Conservation (phyloP, 2,797 vertebrate genomes). For the Chloroceryle inda region DNA sequence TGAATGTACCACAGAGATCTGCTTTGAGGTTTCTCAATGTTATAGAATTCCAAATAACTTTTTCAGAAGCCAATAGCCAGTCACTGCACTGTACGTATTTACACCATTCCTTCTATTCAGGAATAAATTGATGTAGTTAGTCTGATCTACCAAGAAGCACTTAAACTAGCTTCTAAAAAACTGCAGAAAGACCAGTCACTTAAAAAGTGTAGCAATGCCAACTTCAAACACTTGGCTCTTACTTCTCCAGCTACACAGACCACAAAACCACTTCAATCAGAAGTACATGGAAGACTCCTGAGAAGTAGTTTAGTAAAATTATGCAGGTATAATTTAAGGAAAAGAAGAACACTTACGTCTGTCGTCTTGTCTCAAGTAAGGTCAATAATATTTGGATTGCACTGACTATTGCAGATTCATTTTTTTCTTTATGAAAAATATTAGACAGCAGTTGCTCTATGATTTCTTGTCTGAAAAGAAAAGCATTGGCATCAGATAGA, state of each 20-base stretch:
- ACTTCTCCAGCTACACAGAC: neutral
- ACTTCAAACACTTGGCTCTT: neutral
- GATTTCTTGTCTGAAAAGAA: slow-evolving; percentile 90
- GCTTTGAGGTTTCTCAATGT: neutral
- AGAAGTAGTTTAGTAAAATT: neutral
- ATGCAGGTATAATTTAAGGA: neutral
- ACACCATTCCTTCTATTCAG: neutral
- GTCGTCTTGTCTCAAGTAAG: slow-evolving; percentile 95
- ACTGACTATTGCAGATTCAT: slow-evolving; percentile 96
- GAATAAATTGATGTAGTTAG: neutral
- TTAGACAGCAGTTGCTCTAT: slow-evolving; percentile 96
- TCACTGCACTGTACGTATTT: neutral
- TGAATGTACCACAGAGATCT: neutral
- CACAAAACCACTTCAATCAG: neutral
- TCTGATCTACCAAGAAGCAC: neutral
- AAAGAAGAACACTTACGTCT: slow-evolving; percentile 87
- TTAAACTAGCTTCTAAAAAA: neutral
- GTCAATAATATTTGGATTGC: slow-evolving; percentile 98
- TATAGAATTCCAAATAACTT: neutral
- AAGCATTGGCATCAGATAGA: neutral
- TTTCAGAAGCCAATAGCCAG: neutral
- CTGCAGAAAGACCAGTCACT: neutral
- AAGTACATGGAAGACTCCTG: neutral
- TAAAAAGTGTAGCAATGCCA: neutral
- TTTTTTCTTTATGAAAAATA: slow-evolving; percentile 97